phyloP scores from a whole-genome alignment of 2,113 vertebrate species.

The Peucedramus taeniatus region DNA sequence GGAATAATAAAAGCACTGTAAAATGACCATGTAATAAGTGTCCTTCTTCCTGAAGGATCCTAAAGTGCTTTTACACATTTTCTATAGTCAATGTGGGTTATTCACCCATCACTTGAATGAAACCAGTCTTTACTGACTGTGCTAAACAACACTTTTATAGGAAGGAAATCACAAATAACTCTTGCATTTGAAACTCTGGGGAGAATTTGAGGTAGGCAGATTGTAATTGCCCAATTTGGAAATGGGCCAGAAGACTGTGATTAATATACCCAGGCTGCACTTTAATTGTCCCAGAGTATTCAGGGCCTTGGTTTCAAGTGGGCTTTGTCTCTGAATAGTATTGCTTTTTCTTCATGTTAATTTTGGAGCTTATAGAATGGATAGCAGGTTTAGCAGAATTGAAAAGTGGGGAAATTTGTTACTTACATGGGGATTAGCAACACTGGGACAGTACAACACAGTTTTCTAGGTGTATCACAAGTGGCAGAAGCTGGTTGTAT shows the following conservation, averaged over 20 bases:
- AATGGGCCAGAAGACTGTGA: not conserved
- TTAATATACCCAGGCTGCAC: slow-evolving; percentile 24
- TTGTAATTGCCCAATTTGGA: slow-evolving; percentile 41
- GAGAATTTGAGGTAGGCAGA: slow-evolving; percentile 38
- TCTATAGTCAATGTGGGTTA: slow-evolving; percentile 22
- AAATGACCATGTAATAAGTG: slow-evolving; percentile 23
- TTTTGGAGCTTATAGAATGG: not conserved
- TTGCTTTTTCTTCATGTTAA: not conserved
- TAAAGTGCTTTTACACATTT: slow-evolving; percentile 47
- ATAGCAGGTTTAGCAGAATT: not conserved
- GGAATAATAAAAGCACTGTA: slow-evolving; percentile 26
- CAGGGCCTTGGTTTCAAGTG: not conserved
- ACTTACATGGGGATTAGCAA: not conserved
- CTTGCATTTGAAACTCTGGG: slow-evolving; percentile 21
- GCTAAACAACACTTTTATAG: slow-evolving; percentile 22
- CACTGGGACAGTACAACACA: not conserved
- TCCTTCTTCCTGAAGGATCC: slow-evolving; percentile 21
- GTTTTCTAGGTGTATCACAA: not conserved
- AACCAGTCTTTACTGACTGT: slow-evolving; percentile 22
- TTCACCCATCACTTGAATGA: slow-evolving; percentile 45
- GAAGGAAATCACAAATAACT: slow-evolving; percentile 52
- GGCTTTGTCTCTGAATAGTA: not conserved
- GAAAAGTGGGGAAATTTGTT: not conserved
- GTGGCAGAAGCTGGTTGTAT: not conserved
- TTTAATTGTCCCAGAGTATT: slow-evolving; percentile 24